Evolutionary conservation across 2,888 invertebrate genomes (phyloP).

Genomic region (Xanthorhoe spadicearia): DNA sequence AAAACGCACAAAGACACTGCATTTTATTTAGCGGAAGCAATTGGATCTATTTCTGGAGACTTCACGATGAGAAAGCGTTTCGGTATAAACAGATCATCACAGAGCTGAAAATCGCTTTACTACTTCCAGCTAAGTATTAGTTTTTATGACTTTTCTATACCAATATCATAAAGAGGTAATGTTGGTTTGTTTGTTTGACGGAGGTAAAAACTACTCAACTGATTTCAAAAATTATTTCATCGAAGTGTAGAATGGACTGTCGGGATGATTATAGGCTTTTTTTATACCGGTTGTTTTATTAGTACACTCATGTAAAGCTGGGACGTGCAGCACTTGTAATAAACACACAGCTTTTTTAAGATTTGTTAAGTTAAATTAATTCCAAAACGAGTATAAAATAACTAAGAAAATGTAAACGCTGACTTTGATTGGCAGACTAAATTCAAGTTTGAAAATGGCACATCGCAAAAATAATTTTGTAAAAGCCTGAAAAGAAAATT

Average conservation of each 20-base stretch:
- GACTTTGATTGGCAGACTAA: conserved; percentile 2
- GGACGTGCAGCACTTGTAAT: too few species aligned
- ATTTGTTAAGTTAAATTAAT: background rate
- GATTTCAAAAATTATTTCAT: too few species aligned
- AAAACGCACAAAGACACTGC: conserved; percentile 49
- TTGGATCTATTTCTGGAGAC: conserved; percentile 71
- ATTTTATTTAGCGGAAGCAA: conserved; percentile 70
- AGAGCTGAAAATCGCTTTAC: conserved; percentile 35
- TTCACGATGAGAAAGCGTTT: conserved; percentile 50
- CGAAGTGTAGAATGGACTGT: too few species aligned
- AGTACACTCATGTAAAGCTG: too few species aligned
- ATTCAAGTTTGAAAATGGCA: background rate
- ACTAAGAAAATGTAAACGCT: background rate
- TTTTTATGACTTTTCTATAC: conserved; percentile 26
- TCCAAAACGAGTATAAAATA: background rate
- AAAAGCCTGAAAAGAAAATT: background rate
- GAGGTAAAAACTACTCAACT: too few species aligned
- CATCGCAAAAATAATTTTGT: background rate
- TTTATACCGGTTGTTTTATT: too few species aligned
- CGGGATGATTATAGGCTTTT: too few species aligned
- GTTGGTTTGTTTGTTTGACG: too few species aligned
- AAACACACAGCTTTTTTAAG: too few species aligned
- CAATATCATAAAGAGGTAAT: too few species aligned
- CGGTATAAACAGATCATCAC: conserved; percentile 62
- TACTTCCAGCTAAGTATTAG: conserved; percentile 28